These are phyloP conservation scores for Zaprionus africanus DNA, from an alignment of 1,140 invertebrate genomes.

Conservation along the genomic window DNA sequence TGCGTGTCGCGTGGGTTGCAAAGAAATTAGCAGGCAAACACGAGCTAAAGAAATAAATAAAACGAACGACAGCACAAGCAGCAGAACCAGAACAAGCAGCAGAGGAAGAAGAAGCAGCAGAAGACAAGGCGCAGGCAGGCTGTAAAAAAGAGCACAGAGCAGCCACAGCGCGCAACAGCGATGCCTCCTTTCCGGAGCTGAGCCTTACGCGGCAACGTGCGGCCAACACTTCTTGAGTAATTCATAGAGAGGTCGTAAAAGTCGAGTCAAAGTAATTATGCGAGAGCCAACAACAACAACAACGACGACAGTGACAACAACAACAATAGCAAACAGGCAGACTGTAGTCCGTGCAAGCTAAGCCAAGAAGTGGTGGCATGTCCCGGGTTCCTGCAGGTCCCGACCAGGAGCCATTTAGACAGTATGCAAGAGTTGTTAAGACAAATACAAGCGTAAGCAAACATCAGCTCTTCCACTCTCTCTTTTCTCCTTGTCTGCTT, in stretches of 20 bases:
- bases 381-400: conserved; percentile 27
- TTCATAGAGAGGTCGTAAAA: conserved; percentile 80
- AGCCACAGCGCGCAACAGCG: conserved; percentile 7
- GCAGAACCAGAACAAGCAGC: conserved; percentile 31
- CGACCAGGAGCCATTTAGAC: conserved; percentile 62
- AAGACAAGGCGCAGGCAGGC: conserved; percentile 16
- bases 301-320: conserved; percentile 25
- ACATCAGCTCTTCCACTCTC: not conserved
- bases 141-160: conserved; percentile 44
- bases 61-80: conserved; percentile 47
- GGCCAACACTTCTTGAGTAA: conserved; percentile 79
- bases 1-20: conserved; percentile 46
- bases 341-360: conserved; percentile 25
- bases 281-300: conserved; percentile 44
- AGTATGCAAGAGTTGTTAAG: conserved; percentile 76
- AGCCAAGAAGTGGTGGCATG: conserved; percentile 21
- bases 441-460: conserved; percentile 62
- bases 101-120: conserved; percentile 4
- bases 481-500: not conserved
- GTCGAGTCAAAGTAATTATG: conserved; percentile 82
- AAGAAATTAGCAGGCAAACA: conserved; percentile 80
- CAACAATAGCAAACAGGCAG: conserved; percentile 16
- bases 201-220: conserved; percentile 60
- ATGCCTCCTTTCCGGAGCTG: conserved; percentile 6
- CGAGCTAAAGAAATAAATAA: conserved; percentile 79